These are phyloP conservation scores for Drosophila funebris DNA, from an alignment of 1,140 invertebrate species.

Conservation along the genomic window DNA sequence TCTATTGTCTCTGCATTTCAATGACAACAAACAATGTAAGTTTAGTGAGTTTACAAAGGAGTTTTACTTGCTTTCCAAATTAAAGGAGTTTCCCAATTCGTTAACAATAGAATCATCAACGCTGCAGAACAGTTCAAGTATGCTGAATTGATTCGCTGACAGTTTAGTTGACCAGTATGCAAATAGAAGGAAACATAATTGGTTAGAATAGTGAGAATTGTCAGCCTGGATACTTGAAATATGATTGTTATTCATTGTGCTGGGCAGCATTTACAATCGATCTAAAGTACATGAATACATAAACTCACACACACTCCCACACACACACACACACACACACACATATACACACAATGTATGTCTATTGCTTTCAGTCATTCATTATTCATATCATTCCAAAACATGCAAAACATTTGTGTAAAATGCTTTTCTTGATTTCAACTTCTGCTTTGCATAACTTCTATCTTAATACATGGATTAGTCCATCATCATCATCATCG, in stretches of 20 bases:
- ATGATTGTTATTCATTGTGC: background rate
- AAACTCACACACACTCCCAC: background rate
- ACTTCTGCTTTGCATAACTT: conserved; percentile 42
- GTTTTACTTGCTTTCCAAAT: background rate
- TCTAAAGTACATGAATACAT: background rate
- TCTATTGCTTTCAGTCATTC: conserved; percentile 4
- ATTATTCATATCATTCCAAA: conserved; percentile 12
- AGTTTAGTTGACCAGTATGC: no score
- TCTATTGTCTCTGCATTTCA: background rate
- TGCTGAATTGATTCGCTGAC: background rate
- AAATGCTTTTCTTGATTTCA: conserved; percentile 20
- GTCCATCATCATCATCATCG: background rate
- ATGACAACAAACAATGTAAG: background rate
- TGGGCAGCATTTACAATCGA: background rate
- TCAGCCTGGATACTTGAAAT: no score
- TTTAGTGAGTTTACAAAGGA: background rate
- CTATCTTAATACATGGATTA: background rate
- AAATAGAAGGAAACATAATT: no score
- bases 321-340: background rate
- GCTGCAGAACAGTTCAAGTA: background rate
- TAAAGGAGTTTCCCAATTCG: background rate
- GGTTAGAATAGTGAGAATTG: no score
- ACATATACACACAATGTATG: background rate
- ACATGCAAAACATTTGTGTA: conserved; percentile 10
- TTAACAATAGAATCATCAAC: background rate